Base-by-base conservation (phyloP, 1,140 invertebrate genomes). In the Bilobella aurantiaca region DNA sequence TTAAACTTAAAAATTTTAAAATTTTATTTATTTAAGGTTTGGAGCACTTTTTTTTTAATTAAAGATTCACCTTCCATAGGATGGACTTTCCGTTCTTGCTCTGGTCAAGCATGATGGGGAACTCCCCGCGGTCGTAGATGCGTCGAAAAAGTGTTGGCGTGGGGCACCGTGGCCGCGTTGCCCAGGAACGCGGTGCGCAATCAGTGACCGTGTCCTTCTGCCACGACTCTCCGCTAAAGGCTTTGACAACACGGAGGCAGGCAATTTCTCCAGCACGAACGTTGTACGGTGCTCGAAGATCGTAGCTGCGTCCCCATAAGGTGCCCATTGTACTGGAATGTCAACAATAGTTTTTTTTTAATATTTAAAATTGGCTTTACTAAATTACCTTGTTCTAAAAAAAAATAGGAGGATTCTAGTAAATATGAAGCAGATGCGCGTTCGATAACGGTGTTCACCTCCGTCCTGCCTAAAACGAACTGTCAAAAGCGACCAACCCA, bases 161-260 rank as follows among this genome's bases (percentile, higher is more conserved):
- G 5, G 69, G 68, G 58, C 68, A 70, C 23, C 71, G 32, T n/a
- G 69, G 66, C n/a, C 62, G 53, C 16, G 69, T 73, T 23, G 69
- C 58, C 5, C 69, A 64, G 23, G 69, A 68, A 46, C 62, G 30
- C 2, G 71, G 71, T 27, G 71, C 68, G 69, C 68, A 70, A 58
- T 73, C 71, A 1, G 66, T 66, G 28, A 73, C 65, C 0, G 71
- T 73, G 37, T 73, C 69, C 49, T 73, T 73, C 37, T 73, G 71
- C 69, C 68, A 73, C 5, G 69, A 64, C 47, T 70, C 71, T 12
- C 63, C 29, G 21, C 64, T 66, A 32, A 73, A 73, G 23, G 66
- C 68, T 2, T 63, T 46, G 21, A 73, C 71, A 14, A 73, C 69
- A 42, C 71, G 68, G 34, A 70, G 63, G 64, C 68, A 69, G 14